A percentile compares a stretch with the other conserved stretches of the same genome.
Conservation (phyloP, 2,797 vertebrate genomes). For the Labroides dimidiatus region DNA sequence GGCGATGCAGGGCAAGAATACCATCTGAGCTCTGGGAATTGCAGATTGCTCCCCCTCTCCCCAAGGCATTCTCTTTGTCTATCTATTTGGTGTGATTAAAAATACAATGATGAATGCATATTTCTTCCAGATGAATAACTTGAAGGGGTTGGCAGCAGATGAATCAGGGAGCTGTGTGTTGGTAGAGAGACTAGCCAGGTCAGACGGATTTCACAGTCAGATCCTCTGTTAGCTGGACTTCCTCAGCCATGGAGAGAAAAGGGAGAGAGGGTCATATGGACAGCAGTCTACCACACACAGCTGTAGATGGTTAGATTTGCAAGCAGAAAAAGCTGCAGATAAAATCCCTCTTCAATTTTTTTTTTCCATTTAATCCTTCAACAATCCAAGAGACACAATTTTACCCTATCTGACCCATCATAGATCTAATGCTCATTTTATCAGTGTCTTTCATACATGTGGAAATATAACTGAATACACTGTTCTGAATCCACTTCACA, state of each 20-base stretch:
- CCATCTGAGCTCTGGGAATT: constrained; percentile 85
- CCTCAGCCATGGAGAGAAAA: constrained; percentile 49
- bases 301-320: constrained; percentile 58
- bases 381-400: neutral
- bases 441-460: neutral
- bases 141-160: constrained; percentile 85
- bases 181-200: constrained; percentile 79
- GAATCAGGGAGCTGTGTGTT: constrained; percentile 80
- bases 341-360: neutral
- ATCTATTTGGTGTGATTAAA: constrained; percentile 90
- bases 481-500: neutral
- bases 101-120: constrained; percentile 90
- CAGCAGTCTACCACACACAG: constrained; percentile 58
- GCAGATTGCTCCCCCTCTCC: constrained; percentile 80
- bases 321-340: constrained; percentile 39
- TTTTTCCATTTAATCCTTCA: too few relatives aligned
- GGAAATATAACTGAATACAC: neutral
- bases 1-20: constrained; percentile 85
- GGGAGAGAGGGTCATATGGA: constrained; percentile 68
- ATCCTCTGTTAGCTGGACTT: constrained; percentile 73
- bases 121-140: constrained; percentile 88
- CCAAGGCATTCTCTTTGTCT: constrained; percentile 86
- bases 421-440: neutral
- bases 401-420: neutral
- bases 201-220: constrained; percentile 74